Conservation (phyloP, 2,797 vertebrate genomes). For the Ispidina picta region DNA sequence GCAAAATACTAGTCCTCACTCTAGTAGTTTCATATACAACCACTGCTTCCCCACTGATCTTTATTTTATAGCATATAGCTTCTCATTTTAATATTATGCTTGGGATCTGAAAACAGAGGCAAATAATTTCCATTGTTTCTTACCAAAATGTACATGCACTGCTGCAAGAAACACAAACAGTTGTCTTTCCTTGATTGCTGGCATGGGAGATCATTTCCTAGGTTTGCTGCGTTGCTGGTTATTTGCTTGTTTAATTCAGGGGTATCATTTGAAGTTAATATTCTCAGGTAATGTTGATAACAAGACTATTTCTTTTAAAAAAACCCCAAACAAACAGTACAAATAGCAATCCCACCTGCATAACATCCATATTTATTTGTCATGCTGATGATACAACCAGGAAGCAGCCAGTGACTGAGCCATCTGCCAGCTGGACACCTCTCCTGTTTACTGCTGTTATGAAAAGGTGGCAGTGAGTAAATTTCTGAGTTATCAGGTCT, state of each 20-base stretch:
- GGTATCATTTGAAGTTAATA: background rate
- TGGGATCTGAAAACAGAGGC: background rate
- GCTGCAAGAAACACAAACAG: background rate
- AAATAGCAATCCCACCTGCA: background rate
- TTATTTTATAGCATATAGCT: background rate
- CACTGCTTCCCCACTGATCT: background rate
- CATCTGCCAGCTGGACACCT: slow-evolving; percentile 14
- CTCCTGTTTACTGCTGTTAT: background rate
- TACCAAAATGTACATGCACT: background rate
- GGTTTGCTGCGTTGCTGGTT: background rate
- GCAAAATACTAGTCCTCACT: background rate
- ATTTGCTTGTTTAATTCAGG: background rate
- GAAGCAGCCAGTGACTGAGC: slow-evolving; percentile 23
- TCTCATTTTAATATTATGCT: background rate
- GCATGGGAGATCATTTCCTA: background rate
- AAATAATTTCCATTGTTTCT: background rate
- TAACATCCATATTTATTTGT: slow-evolving; percentile 33
- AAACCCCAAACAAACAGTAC: background rate
- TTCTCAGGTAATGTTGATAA: background rate
- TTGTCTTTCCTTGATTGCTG: background rate
- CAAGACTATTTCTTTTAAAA: background rate
- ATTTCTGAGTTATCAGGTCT: background rate
- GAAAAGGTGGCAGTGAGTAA: background rate
- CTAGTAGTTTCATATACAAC: background rate
- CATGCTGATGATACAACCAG: background rate